Evolutionary conservation across 2,797 vertebrate species (phyloP).

Genomic region (Thripadectes ignobilis): DNA sequence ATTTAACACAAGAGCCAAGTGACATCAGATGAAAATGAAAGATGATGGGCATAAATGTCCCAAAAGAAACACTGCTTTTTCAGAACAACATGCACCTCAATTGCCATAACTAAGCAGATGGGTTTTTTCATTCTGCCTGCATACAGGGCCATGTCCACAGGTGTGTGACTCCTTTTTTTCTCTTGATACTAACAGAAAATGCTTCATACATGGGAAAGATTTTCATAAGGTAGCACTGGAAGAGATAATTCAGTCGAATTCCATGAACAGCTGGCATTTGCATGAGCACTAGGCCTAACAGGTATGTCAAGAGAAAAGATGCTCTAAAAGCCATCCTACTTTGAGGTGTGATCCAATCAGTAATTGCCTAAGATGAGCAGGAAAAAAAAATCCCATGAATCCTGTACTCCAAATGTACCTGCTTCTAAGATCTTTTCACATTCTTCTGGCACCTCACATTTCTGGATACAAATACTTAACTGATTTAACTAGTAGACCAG

Average conservation of each 20-base stretch:
- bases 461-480: background rate
- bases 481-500: background rate
- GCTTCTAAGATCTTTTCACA: background rate
- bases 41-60: background rate
- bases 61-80: background rate
- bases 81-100: accelerated
- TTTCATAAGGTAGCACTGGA: background rate
- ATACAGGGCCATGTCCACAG: background rate
- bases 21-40: background rate
- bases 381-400: background rate
- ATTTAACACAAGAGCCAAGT: background rate
- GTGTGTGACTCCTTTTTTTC: background rate
- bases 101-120: background rate
- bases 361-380: background rate
- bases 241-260: background rate
- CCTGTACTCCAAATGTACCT: background rate
- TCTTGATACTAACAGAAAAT: background rate
- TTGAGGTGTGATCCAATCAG: background rate
- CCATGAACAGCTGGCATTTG: background rate
- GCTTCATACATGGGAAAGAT: background rate
- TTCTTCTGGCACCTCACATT: background rate
- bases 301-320: background rate
- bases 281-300: background rate
- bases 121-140: background rate
- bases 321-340: background rate